These are phyloP conservation scores for Autographa pulchrina DNA, from an alignment of 2,888 invertebrate genomes.

Conservation along the genomic window DNA sequence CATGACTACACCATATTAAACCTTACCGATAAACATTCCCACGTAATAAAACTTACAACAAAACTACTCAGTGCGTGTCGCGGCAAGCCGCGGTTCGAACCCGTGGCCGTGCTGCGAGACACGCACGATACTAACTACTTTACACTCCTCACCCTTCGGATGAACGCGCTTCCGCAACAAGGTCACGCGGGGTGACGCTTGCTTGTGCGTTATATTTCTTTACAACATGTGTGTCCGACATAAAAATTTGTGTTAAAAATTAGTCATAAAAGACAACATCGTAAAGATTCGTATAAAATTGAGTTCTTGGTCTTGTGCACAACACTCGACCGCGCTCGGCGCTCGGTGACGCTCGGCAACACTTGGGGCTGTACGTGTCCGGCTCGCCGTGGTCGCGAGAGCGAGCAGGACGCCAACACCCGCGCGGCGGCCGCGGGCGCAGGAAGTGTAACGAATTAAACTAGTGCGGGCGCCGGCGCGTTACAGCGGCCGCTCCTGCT, in stretches of 20 bases:
- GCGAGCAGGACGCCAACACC: no score
- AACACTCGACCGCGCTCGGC: background rate
- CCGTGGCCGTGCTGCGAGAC: no score
- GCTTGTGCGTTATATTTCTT: slow-evolving; percentile 25
- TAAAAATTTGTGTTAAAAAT: slow-evolving; percentile 19
- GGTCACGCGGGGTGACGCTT: slow-evolving; percentile 5
- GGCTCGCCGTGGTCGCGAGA: no score
- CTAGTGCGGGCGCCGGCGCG: background rate
- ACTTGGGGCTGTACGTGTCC: no score
- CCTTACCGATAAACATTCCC: slow-evolving; percentile 63
- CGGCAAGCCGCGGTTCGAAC: background rate
- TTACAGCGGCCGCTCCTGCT: slow-evolving; percentile 1
- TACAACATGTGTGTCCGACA: slow-evolving; percentile 11
- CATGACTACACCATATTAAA: slow-evolving; percentile 44
- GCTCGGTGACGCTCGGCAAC: no score
- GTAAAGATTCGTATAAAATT: slow-evolving; percentile 65
- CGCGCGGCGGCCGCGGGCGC: no score
- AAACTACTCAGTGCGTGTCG: slow-evolving; percentile 29
- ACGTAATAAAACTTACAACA: slow-evolving; percentile 61
- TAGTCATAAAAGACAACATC: slow-evolving; percentile 58
- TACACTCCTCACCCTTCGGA: slow-evolving; percentile 6
- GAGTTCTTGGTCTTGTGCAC: slow-evolving; percentile 6
- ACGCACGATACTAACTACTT: slow-evolving; percentile 21
- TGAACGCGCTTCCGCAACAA: background rate
- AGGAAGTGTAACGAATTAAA: background rate